Evolutionary conservation across 2,797 vertebrate genomes (phyloP).

Genomic region (Crenichthys baileyi): DNA sequence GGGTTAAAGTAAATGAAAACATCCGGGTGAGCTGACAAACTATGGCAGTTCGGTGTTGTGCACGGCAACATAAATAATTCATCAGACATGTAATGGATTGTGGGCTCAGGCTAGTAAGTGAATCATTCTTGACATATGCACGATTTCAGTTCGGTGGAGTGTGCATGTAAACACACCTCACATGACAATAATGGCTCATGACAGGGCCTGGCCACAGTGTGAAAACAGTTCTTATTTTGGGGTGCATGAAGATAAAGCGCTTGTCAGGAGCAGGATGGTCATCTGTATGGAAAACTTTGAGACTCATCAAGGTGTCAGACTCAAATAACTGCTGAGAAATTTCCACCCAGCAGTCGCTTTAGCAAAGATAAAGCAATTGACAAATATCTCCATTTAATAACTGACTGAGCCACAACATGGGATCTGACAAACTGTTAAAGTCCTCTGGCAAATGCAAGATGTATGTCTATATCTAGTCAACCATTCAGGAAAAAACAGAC

Average conservation of each 20-base stretch:
- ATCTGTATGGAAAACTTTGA: constrained; percentile 23
- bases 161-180: constrained; percentile 67
- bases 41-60: constrained; percentile 36
- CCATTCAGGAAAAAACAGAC: constrained; percentile 27
- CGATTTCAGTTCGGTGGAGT: constrained; percentile 62
- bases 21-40: constrained; percentile 49
- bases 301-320: constrained; percentile 22
- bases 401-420: constrained; percentile 5
- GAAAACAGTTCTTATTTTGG: constrained; percentile 61
- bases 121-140: constrained; percentile 79
- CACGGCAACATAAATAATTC: constrained; percentile 68
- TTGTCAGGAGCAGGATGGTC: constrained; percentile 45
- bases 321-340: constrained; percentile 11
- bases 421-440: constrained; percentile 11
- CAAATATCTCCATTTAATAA: constrained; percentile 20
- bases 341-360: not conserved
- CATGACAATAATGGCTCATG: constrained; percentile 74
- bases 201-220: constrained; percentile 63
- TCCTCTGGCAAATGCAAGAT: constrained; percentile 9
- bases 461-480: constrained; percentile 4
- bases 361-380: constrained; percentile 17
- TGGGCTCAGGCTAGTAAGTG: constrained; percentile 63
- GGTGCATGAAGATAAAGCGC: constrained; percentile 53
- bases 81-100: constrained; percentile 66
- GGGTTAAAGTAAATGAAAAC: constrained; percentile 42